phyloP scores from a whole-genome alignment of 2,888 invertebrate species.

The Metopia argyrocephala region DNA sequence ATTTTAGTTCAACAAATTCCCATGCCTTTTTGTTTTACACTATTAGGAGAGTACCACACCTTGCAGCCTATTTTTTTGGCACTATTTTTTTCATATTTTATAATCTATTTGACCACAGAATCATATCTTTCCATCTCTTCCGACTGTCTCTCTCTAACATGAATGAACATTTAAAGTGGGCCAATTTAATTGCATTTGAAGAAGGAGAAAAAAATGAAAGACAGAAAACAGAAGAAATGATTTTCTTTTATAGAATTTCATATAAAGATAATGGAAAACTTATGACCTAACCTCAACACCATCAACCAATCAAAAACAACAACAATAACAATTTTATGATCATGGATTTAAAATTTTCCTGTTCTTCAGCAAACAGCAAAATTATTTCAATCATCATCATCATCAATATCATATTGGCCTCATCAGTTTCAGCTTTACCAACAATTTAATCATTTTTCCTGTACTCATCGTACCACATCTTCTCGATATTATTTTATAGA shows the following conservation, averaged over 20 bases:
- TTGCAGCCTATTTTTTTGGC: constrained; percentile 48
- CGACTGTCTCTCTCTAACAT: neutral
- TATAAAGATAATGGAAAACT: constrained; percentile 52
- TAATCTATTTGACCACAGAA: constrained; percentile 51
- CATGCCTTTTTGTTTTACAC: neutral
- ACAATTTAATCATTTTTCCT: constrained; percentile 9
- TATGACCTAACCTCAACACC: constrained; percentile 60
- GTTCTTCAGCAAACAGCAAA: constrained; percentile 6
- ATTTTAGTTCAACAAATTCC: too few species aligned
- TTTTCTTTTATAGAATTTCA: constrained; percentile 49
- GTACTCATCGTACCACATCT: neutral
- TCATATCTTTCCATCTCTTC: constrained; percentile 9
- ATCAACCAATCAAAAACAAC: constrained; percentile 11
- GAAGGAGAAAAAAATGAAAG: neutral
- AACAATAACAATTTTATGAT: constrained; percentile 28
- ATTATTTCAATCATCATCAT: constrained; percentile 43
- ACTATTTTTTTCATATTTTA: constrained; percentile 11
- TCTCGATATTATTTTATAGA: constrained; percentile 18
- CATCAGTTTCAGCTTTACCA: constrained; percentile 2
- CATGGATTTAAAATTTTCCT: constrained; percentile 1
- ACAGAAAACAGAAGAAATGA: constrained; percentile 1
- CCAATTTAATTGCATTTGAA: constrained; percentile 57
- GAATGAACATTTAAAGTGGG: constrained; percentile 41
- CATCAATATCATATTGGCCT: constrained; percentile 5
- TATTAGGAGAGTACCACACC: constrained; percentile 27